phyloP scores from a whole-genome alignment of 2,113 vertebrate genomes.

The Antechinus stuartii region DNA sequence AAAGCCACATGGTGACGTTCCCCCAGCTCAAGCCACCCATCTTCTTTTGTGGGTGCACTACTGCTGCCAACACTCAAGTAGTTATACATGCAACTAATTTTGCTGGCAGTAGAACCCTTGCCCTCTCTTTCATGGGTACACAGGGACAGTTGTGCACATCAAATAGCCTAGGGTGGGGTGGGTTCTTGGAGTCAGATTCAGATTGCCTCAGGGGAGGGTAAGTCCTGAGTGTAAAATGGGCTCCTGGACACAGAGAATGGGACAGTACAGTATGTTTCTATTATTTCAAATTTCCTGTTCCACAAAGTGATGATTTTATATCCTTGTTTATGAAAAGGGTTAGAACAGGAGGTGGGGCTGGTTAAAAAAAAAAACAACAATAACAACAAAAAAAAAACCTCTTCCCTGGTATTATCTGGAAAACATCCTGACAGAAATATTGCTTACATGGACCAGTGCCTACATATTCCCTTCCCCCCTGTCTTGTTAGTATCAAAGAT shows the following conservation, averaged over 20 bases:
- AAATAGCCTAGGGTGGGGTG: neutral
- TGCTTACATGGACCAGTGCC: neutral
- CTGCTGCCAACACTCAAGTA: neutral
- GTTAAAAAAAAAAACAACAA: neutral
- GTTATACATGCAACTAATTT: neutral
- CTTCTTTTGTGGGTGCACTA: fast-evolving
- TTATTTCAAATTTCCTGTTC: constrained; percentile 78
- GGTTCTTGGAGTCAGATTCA: neutral
- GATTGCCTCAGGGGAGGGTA: constrained; percentile 15
- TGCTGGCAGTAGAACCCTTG: neutral
- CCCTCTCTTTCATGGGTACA: neutral
- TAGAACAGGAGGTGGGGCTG: constrained; percentile 71
- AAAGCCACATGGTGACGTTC: neutral
- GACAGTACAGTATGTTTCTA: constrained; percentile 76
- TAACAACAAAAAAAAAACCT: neutral
- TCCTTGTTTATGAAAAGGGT: constrained; percentile 73
- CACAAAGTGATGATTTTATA: constrained; percentile 77
- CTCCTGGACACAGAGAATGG: constrained; percentile 59
- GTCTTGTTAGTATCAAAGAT: neutral
- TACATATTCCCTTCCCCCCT: neutral
- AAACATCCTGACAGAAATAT: constrained; percentile 11
- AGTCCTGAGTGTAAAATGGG: constrained; percentile 43
- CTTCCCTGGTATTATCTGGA: constrained; percentile 57
- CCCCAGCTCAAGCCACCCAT: neutral
- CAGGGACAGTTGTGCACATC: neutral